Percentiles rank a stretch among this genome's conserved stretches.
phyloP scores from a whole-genome alignment of 2,797 vertebrate species.

The Enteromius mattozi region DNA sequence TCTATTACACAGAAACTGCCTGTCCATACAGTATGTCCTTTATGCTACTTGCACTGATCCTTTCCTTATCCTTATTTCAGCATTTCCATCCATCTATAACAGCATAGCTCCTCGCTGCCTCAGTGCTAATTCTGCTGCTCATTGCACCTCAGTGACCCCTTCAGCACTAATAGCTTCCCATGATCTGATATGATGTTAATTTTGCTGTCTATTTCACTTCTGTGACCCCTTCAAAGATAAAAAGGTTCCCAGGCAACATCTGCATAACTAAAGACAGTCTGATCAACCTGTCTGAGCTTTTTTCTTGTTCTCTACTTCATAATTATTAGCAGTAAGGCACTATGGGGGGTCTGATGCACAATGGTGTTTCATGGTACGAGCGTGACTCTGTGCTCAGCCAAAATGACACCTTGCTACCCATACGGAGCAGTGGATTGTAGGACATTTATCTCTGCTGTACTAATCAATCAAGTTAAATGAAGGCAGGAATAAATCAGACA shows the following conservation, averaged over 20 bases:
- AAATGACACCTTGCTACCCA: conserved; percentile 36
- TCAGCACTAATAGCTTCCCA: conserved; percentile 47
- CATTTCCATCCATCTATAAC: conserved; percentile 17
- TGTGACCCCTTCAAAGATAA: conserved; percentile 43
- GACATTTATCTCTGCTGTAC: conserved; percentile 47
- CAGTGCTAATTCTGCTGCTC: conserved; percentile 39
- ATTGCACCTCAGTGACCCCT: conserved; percentile 38
- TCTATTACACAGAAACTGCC: not conserved
- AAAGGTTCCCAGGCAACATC: conserved; percentile 36
- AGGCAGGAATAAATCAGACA: conserved; percentile 46
- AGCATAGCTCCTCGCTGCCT: conserved; percentile 10
- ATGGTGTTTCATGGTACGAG: not conserved
- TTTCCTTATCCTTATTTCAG: conserved; percentile 16
- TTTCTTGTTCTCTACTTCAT: not conserved
- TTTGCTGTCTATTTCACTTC: conserved; percentile 47
- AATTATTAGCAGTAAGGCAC: conserved; percentile 16
- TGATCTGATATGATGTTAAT: conserved; percentile 46
- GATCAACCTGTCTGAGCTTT: conserved; percentile 23
- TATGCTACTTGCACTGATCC: not conserved
- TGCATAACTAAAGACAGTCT: conserved; percentile 32
- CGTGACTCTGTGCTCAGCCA: not conserved
- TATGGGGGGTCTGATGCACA: conserved; percentile 5
- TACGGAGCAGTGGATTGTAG: conserved; percentile 21
- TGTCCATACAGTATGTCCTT: not conserved
- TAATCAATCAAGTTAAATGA: conserved; percentile 56